Percentiles rank a stretch among this genome's conserved stretches.
Conservation (phyloP, 2,888 invertebrate species). For the Polyommatus icarus region DNA sequence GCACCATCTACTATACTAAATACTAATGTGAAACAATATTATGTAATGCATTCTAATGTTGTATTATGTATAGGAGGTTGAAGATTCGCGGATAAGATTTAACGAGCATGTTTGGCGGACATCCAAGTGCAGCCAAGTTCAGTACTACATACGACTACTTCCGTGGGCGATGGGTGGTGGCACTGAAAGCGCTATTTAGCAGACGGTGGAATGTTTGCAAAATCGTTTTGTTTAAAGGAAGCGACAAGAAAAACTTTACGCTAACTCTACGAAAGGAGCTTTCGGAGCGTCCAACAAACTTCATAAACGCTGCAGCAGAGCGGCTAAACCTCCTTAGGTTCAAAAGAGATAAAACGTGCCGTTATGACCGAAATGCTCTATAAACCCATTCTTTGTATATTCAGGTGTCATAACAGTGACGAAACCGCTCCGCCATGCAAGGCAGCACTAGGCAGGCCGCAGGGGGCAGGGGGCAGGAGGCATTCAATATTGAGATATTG, state of each 20-base stretch:
- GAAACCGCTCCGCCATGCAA: not conserved
- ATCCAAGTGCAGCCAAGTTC: slow-evolving; percentile 4
- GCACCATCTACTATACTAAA: no score
- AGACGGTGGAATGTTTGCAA: not conserved
- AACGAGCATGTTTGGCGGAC: not conserved
- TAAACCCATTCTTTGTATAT: no score
- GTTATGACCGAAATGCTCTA: no score
- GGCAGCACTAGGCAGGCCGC: no score
- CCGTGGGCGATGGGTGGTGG: not conserved
- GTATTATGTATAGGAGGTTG: not conserved
- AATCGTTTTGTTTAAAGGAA: not conserved
- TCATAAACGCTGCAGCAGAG: no score
- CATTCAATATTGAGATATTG: not conserved
- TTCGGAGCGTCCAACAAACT: no score
- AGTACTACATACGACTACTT: not conserved
- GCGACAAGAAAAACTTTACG: no score
- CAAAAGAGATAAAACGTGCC: no score
- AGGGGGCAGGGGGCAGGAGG: no score
- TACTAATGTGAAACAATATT: no score
- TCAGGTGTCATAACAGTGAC: not conserved
- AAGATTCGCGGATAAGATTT: not conserved
- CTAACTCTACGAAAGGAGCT: no score
- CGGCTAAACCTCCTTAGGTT: no score
- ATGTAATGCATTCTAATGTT: not conserved
- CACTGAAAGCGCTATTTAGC: not conserved